These are phyloP conservation scores for Serrognathus titanus DNA, from an alignment of 2,888 invertebrate species.

Conservation along the genomic window DNA sequence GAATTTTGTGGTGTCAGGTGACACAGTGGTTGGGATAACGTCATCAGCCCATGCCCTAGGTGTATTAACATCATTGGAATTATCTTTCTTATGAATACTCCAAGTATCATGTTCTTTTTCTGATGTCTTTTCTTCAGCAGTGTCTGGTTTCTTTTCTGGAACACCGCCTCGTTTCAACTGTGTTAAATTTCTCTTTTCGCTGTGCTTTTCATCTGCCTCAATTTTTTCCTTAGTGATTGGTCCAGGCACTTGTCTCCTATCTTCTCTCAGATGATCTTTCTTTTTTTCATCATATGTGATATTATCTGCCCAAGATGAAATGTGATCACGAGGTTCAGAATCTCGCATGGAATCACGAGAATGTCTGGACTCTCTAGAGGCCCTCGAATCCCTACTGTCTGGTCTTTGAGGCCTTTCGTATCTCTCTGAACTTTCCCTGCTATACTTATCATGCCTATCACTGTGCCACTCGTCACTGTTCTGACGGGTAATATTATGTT, in stretches of 20 bases:
- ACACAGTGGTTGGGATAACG: conserved; percentile 32
- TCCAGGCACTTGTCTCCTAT: conserved; percentile 54
- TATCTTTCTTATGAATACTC: conserved; percentile 25
- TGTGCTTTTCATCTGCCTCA: conserved; percentile 55
- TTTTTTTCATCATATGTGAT: conserved; percentile 40
- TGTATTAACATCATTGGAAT: conserved; percentile 22
- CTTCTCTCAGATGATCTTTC: conserved; percentile 38
- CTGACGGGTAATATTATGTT: conserved; percentile 26
- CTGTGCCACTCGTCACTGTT: conserved; percentile 37
- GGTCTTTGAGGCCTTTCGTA: conserved; percentile 56
- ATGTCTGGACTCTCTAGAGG: conserved; percentile 53
- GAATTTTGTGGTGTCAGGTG: conserved; percentile 47
- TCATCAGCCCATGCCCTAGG: conserved; percentile 52
- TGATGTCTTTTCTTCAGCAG: conserved; percentile 32
- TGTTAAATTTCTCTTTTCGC: conserved; percentile 52
- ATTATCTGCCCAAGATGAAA: conserved; percentile 50
- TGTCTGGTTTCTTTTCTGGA: conserved; percentile 36
- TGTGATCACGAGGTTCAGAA: conserved; percentile 44
- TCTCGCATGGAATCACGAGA: conserved; percentile 51
- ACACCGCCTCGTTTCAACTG: conserved; percentile 50
- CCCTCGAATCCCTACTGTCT: conserved; percentile 57
- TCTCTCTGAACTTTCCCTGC: conserved; percentile 37
- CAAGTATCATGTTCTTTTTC: conserved; percentile 29
- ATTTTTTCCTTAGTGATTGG: conserved; percentile 60
- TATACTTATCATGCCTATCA: conserved; percentile 28